phyloP scores from a whole-genome alignment of 2,113 vertebrate species.

The Tylochromis polylepis region DNA sequence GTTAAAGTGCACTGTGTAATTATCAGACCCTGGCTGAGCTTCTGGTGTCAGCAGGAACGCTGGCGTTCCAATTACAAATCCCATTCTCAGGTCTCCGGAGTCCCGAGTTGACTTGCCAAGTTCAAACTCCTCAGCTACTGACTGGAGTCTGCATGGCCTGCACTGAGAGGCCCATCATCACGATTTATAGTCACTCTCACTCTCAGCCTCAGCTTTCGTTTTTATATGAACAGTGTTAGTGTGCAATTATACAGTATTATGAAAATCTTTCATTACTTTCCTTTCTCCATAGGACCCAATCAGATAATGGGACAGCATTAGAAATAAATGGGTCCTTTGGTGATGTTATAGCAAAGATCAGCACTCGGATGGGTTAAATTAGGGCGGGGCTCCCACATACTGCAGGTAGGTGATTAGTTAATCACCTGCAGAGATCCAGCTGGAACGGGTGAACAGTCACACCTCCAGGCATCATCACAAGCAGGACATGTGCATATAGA shows the following conservation, averaged over 20 bases:
- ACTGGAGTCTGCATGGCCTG: background rate
- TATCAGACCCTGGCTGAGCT: background rate
- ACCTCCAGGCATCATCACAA: background rate
- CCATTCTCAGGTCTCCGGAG: background rate
- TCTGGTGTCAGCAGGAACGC: background rate
- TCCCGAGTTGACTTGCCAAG: background rate
- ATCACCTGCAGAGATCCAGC: background rate
- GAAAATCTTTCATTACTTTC: background rate
- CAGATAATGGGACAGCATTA: background rate
- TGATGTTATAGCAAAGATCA: background rate
- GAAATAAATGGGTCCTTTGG: background rate
- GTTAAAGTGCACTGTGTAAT: background rate
- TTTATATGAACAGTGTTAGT: background rate
- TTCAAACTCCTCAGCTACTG: background rate
- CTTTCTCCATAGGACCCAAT: background rate
- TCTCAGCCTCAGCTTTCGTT: background rate
- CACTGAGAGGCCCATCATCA: background rate
- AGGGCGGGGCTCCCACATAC: background rate
- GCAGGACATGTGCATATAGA: background rate
- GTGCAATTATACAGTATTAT: background rate
- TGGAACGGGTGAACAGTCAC: background rate
- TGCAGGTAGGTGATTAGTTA: background rate
- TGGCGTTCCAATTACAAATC: background rate
- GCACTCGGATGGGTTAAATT: background rate
- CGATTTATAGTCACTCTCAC: background rate